Conservation (phyloP, 92 coral and sea anemone species). For the Isaurus tuberculatus region DNA sequence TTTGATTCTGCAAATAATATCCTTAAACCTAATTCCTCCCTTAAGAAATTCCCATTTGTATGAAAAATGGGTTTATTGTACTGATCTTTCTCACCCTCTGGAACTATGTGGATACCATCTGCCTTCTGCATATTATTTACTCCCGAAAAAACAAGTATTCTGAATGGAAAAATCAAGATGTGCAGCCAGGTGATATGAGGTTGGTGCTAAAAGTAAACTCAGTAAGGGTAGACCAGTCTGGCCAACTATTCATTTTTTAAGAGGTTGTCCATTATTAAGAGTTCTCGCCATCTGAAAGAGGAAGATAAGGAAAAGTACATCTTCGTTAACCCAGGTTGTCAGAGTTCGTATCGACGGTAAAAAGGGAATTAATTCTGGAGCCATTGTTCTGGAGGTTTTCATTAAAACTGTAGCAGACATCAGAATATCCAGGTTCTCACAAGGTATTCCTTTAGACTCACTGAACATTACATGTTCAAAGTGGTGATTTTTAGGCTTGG, state of each 20-base stretch:
- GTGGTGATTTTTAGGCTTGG: conserved; percentile 56
- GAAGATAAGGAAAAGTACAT: neutral
- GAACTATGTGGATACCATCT: too few species aligned
- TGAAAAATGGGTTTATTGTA: too few species aligned
- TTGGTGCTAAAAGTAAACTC: neutral
- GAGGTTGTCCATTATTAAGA: neutral
- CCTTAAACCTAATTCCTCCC: too few species aligned
- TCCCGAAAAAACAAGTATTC: too few species aligned
- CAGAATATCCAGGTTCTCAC: conserved; percentile 37
- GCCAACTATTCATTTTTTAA: neutral
- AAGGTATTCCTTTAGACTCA: conserved; percentile 67
- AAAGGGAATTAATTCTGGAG: neutral
- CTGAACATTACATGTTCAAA: conserved; percentile 58
- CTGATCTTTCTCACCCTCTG: too few species aligned
- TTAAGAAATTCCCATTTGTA: too few species aligned
- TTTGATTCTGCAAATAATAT: too few species aligned
- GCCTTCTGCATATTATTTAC: too few species aligned
- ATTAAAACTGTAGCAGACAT: neutral
- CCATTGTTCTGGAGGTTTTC: neutral
- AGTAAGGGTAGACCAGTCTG: neutral
- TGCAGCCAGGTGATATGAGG: neutral
- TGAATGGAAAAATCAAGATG: neutral
- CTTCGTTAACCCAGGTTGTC: neutral
- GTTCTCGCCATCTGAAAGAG: neutral
- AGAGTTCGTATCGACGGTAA: neutral